phyloP scores from a whole-genome alignment of 1,140 invertebrate genomes.

The Rhyzopertha dominica region DNA sequence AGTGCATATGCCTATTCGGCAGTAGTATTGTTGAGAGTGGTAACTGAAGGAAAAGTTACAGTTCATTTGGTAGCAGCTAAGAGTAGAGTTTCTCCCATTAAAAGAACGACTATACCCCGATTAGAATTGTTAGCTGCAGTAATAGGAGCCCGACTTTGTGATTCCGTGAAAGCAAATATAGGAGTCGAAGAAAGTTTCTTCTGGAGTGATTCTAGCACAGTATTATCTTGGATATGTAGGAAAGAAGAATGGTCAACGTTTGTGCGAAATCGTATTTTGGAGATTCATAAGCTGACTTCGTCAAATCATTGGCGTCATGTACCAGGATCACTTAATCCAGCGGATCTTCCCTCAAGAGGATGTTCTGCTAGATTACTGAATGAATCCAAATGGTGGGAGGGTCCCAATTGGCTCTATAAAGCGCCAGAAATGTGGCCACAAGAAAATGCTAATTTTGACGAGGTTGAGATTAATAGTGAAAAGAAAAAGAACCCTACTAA shows the following conservation, averaged over 20 bases:
- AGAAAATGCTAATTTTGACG: too few relatives aligned
- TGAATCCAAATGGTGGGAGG: too few relatives aligned
- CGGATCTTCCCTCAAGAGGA: too few relatives aligned
- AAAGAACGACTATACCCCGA: slow-evolving; percentile 28
- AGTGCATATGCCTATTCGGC: slow-evolving; percentile 31
- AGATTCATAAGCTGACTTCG: slow-evolving; percentile 37
- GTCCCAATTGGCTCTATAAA: too few relatives aligned
- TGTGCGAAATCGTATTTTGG: slow-evolving; percentile 42
- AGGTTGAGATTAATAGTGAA: too few relatives aligned
- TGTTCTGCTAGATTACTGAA: too few relatives aligned
- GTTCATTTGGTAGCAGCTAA: slow-evolving; percentile 28
- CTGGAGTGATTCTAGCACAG: slow-evolving; percentile 42
- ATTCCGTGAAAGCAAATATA: slow-evolving; percentile 5
- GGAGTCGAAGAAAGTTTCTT: slow-evolving; percentile 13
- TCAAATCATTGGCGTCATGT: too few relatives aligned
- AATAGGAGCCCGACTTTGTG: slow-evolving; percentile 13
- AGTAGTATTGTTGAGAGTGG: slow-evolving; percentile 24
- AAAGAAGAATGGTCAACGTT: slow-evolving; percentile 37
- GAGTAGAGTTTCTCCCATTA: slow-evolving; percentile 26
- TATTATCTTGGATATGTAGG: slow-evolving; percentile 39
- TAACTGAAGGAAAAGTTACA: slow-evolving; percentile 5
- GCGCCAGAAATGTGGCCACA: too few relatives aligned
- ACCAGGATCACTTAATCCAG: too few relatives aligned
- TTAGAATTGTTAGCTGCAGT: slow-evolving; percentile 27
- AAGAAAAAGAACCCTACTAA: too few relatives aligned